Conservation (phyloP, 2,797 vertebrate species). For the Cyclopterus lumpus region DNA sequence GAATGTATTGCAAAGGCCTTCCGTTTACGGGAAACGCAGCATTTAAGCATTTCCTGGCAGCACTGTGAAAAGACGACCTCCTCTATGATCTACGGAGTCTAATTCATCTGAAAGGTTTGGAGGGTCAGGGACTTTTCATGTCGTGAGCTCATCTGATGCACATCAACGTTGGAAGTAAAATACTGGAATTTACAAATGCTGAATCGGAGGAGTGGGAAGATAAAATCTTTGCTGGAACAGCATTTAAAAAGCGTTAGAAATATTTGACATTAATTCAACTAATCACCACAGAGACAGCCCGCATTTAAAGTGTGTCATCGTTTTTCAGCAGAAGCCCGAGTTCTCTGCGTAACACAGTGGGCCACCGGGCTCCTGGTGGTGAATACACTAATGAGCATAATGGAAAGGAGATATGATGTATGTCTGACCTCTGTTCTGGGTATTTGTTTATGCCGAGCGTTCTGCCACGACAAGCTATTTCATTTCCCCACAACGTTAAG, state of each 20-base stretch:
- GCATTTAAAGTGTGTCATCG: neutral
- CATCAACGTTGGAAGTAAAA: neutral
- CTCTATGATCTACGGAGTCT: conserved; percentile 29
- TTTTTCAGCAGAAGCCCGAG: neutral
- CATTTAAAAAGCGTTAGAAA: conserved; percentile 7
- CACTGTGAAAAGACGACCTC: conserved; percentile 20
- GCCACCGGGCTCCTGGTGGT: conserved; percentile 18
- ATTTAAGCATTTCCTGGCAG: conserved; percentile 48
- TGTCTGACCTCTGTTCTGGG: conserved; percentile 35
- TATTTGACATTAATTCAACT: conserved; percentile 33
- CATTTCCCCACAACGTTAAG: conserved; percentile 40
- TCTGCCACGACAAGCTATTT: conserved; percentile 16
- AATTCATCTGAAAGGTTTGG: conserved; percentile 32
- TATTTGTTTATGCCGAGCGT: conserved; percentile 30
- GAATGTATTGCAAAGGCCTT: conserved; percentile 34
- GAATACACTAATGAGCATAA: conserved; percentile 50
- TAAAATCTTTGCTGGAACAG: neutral
- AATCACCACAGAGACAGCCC: conserved; percentile 33
- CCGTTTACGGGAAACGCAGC: conserved; percentile 38
- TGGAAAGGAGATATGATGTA: conserved; percentile 42
- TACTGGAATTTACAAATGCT: conserved; percentile 3
- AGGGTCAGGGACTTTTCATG: conserved; percentile 31
- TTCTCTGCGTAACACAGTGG: neutral
- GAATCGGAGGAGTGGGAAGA: neutral
- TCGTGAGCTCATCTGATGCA: conserved; percentile 13